Evolutionary conservation across 2,888 invertebrate species (phyloP).

Genomic region (Gasteruption jaculator): DNA sequence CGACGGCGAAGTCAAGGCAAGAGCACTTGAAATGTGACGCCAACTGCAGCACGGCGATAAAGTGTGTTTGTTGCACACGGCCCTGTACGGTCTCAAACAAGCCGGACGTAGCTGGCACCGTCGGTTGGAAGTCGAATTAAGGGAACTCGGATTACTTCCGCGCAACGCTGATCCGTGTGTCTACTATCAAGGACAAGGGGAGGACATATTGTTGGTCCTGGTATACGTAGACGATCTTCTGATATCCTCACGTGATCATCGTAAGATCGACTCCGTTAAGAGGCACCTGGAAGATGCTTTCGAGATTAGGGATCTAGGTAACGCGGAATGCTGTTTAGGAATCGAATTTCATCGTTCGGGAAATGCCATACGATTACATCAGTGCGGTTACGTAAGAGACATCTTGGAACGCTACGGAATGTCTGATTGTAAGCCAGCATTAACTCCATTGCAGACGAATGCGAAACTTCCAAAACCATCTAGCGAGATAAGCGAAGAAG

Average conservation of each 20-base stretch:
- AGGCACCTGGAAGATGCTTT: conserved; percentile 4
- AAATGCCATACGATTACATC: conserved; percentile 2
- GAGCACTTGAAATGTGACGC: conserved; percentile 7
- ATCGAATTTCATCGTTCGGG: conserved; percentile 7
- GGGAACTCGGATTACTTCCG: conserved; percentile 8
- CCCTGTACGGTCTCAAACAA: conserved; percentile 20
- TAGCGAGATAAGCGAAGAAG: too few species aligned
- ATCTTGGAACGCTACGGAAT: conserved; percentile 9
- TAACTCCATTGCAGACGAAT: conserved; percentile 12
- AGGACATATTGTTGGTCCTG: conserved; percentile 8
- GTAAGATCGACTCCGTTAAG: conserved; percentile 5
- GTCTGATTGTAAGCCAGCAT: conserved; percentile 13
- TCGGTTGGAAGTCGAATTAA: conserved; percentile 6
- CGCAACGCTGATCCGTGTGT: conserved; percentile 9
- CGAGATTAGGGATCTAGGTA: conserved; percentile 9
- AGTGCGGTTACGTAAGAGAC: conserved; percentile 7
- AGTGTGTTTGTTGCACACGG: conserved; percentile 13
- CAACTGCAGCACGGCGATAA: conserved; percentile 9
- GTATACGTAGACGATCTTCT: conserved; percentile 16
- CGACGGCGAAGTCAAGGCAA: conserved; percentile 2
- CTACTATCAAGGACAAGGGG: conserved; percentile 3
- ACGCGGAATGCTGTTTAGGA: conserved; percentile 10
- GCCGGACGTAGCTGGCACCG: conserved; percentile 20
- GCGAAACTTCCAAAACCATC: conserved; percentile 6
- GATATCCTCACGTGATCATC: conserved; percentile 2